phyloP scores from a whole-genome alignment of 2,888 invertebrate genomes.

The Dasypogon diadema region DNA sequence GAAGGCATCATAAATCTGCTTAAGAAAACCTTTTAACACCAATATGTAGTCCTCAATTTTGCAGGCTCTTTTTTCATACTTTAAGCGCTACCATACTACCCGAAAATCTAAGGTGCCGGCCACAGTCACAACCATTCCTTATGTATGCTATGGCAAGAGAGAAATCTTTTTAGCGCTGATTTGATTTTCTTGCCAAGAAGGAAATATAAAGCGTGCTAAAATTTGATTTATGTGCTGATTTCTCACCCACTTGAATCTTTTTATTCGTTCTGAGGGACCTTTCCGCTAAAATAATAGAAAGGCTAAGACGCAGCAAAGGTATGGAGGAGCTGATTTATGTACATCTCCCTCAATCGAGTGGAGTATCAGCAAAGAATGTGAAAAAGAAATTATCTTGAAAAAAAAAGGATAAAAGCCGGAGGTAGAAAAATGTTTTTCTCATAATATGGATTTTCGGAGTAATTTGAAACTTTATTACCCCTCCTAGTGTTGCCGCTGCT shows the following conservation, averaged over 20 bases:
- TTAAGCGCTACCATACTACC: neutral
- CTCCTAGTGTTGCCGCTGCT: no score
- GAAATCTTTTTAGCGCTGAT: conserved; percentile 9
- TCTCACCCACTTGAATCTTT: conserved; percentile 3
- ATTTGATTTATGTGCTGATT: conserved; percentile 18
- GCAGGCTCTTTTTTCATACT: neutral
- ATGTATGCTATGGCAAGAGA: neutral
- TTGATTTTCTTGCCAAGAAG: neutral
- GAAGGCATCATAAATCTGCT: conserved; percentile 50
- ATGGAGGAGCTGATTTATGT: conserved; percentile 4
- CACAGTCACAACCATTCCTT: neutral
- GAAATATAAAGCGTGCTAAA: conserved; percentile 3
- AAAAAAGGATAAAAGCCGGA: no score
- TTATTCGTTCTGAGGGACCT: neutral
- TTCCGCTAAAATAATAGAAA: conserved; percentile 1
- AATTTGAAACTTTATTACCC: no score
- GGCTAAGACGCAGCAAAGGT: neutral
- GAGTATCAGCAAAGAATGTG: neutral
- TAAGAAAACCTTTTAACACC: conserved; percentile 59
- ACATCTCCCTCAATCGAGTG: neutral
- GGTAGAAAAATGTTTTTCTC: no score
- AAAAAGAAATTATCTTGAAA: neutral
- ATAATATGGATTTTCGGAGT: no score
- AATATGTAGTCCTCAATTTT: conserved; percentile 43
- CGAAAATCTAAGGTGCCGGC: neutral